Percentiles rank a stretch among this genome's conserved stretches.
Evolutionary conservation across 1,140 invertebrate species (phyloP).

Genomic region (Acromyrmex heyeri): DNA sequence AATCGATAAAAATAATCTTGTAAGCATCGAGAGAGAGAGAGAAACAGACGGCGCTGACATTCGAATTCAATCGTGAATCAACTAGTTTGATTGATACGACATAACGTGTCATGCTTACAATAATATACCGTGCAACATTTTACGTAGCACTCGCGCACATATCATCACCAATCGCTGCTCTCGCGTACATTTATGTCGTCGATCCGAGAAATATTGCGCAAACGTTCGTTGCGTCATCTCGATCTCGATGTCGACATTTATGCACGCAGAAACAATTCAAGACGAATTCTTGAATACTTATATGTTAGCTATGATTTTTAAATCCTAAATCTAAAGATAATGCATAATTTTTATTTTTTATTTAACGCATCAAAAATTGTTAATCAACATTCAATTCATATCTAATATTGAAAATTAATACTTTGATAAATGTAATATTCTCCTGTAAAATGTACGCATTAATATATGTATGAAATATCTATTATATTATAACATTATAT

Average conservation of each 20-base stretch:
- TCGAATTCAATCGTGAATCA: slow-evolving; percentile 36
- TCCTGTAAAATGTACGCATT: neutral
- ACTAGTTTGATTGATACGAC: slow-evolving; percentile 13
- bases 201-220: slow-evolving; percentile 18
- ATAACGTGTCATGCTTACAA: slow-evolving; percentile 32
- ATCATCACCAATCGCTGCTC: slow-evolving; percentile 8
- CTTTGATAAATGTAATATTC: neutral
- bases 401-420: neutral
- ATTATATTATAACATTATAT: too few relatives aligned
- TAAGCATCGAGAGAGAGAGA: neutral
- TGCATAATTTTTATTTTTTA: neutral
- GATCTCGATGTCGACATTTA: slow-evolving; percentile 13
- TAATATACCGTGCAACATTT: slow-evolving; percentile 32
- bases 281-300: neutral
- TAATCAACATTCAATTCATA: neutral
- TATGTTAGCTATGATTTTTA: neutral
- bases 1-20: slow-evolving; percentile 25
- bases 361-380: neutral
- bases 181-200: slow-evolving; percentile 6
- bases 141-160: neutral
- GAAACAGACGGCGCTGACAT: slow-evolving; percentile 25
- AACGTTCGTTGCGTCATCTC: neutral
- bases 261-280: slow-evolving; percentile 10
- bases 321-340: neutral
- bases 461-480: neutral